Base-by-base conservation (phyloP, 1,140 invertebrate genomes). In the Pararge aegeria region DNA sequence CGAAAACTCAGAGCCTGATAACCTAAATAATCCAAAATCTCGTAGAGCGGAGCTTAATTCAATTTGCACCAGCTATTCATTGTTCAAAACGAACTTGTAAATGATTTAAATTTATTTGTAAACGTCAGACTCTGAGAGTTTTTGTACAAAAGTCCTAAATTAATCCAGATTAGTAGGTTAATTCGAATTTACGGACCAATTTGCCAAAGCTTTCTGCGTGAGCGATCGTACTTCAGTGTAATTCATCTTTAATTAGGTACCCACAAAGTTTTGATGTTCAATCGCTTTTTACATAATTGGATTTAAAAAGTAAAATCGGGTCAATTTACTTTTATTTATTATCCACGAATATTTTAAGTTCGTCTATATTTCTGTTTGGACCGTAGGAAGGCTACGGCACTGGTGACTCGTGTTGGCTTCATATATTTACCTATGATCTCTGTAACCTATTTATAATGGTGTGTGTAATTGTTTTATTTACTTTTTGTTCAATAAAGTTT, bases 31-130 rank as follows among this genome's bases (percentile, higher is more conserved):
- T 15, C 38, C 16, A 42, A 42, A 42, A 15, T 42, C 5, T n/a
- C 30, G 30, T 12, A 34, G 38, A 5, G 38, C 13, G 13, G 18
- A 42, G 15, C 38, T 24, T 42, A 42, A 42, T 15, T 42, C 38
- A 16, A 42, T 16, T 42, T 42, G 16, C 15, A 16, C 6, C 38
- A 42, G 13, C 38, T 42, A 42, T 42, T 42, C 38, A 42, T 15
- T 16, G 38, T 18, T 42, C 13, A 10, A 42, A 18, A 16, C 13
- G 38, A 42, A 42, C 38, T 42, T 15, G 38, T 42, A 6, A 42
- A 18, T 42, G 38, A 18, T 42, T 42, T 42, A 18, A 15, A 42
- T 42, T 42, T 42, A 42, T 18, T 42, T 42, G 13, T 42, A 16
- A 42, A 42, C 13, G 38, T 42, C 0, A 9, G 7, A 16, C 4